Evolutionary conservation across 1,140 invertebrate species (phyloP), one percentile per base, ranked within the genome.

Genomic region (Ceratitis capitata): DNA sequence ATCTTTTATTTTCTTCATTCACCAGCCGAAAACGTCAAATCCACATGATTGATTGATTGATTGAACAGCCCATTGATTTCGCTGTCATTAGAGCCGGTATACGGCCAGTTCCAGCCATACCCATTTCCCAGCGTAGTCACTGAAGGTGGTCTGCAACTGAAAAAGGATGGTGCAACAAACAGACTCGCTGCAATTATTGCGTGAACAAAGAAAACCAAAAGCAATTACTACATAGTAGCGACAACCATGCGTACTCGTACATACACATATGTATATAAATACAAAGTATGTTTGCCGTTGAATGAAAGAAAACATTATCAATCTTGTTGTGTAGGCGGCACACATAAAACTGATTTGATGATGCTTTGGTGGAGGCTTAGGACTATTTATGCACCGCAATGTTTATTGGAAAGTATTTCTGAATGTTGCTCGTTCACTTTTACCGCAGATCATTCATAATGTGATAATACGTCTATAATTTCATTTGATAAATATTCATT

Each of bases 261-360:
- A 69, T 42, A n/a, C n/a, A n/a, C 39, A 35, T 0, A 69, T 19
- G 29, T 69, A n/a, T 69, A 16, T 39, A 3, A n/a, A n/a, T n/a
- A n/a, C n/a, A n/a, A 3, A n/a, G n/a, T n/a, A n/a, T n/a, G n/a
- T n/a, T n/a, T n/a, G 64, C 12, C 29, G 29, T 19, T 4, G n/a
- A 39, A 19, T n/a, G 35, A 19, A 39, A 39, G 32, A 69, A 69
- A 35, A 69, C 35, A 69, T 39, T 39, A 69, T 69, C 35, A 69
- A 69, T 69, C 64, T 69, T 69, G n/a, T n/a, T n/a, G 26, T 69
- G 26, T 39, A 39, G 64, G 64, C 64, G 64, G 64, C 14, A n/a
- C 64, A 39, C 14, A 10, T n/a, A n/a, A n/a, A n/a, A 69, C 64
- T 19, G 26, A 32, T 61, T 61, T n/a, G n/a, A n/a, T n/a, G n/a